A percentile compares a stretch with the other conserved stretches of the same genome.
Evolutionary conservation across 2,113 vertebrate genomes (phyloP).

Genomic region (Zingel zingel): DNA sequence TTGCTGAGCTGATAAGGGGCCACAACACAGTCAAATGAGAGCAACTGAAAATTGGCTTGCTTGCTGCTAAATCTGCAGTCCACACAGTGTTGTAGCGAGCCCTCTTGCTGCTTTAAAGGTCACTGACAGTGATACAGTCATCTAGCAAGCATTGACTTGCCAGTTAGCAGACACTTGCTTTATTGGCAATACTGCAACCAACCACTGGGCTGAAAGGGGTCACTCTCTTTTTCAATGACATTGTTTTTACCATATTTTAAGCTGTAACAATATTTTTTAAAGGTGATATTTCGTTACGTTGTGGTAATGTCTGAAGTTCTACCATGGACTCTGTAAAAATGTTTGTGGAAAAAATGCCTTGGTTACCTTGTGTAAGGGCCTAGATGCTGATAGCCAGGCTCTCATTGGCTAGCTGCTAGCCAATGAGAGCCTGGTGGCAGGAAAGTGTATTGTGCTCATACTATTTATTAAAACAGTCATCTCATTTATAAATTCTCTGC

Average conservation of each 20-base stretch:
- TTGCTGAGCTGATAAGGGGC: background rate
- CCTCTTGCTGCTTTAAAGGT: constrained; percentile 44
- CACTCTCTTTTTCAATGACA: background rate
- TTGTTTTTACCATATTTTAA: background rate
- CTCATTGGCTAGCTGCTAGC: too few relatives aligned
- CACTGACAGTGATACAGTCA: constrained; percentile 36
- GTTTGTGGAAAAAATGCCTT: too few relatives aligned
- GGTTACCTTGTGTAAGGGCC: too few relatives aligned
- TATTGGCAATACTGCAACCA: constrained; percentile 8
- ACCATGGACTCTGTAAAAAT: too few relatives aligned
- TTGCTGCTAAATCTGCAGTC: constrained; percentile 12
- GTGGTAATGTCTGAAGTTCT: too few relatives aligned
- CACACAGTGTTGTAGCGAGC: background rate
- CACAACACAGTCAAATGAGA: constrained; percentile 13
- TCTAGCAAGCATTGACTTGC: background rate
- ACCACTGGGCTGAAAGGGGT: background rate
- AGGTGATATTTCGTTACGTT: too few relatives aligned
- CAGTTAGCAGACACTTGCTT: constrained; percentile 22
- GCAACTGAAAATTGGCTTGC: constrained; percentile 7
- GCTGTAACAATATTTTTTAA: background rate
- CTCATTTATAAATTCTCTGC: too few relatives aligned
- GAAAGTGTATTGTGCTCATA: background rate
- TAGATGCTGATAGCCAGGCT: too few relatives aligned
- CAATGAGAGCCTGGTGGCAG: too few relatives aligned
- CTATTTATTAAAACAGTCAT: background rate